Base-by-base conservation (phyloP, 2,113 vertebrate genomes). In the Oxyruncus cristatus region DNA sequence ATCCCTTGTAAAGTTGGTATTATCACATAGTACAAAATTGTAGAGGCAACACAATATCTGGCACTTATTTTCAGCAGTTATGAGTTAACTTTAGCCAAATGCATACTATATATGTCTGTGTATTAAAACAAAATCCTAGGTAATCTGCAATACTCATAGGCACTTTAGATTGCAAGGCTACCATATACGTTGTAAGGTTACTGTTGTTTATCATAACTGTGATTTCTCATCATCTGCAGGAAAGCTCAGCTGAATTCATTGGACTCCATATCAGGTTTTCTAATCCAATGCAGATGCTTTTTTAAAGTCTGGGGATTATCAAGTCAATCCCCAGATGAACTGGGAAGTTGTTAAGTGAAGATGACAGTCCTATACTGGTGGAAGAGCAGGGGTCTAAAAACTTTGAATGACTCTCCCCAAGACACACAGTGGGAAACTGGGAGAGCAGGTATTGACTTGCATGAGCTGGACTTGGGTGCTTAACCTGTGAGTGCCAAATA, bases 301-400 rank as follows among this genome's bases (percentile, higher is more conserved):
- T 96, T 96, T 88, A 90, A 88, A 96, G 93, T 97, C 92, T 96
- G 82, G 85, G 88, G 88, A 96, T 96, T 96, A 96, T 86, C 90
- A 94, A 86, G 12, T 83, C 90, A 96, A 95, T 93, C 85, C 92
- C 85, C 88, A 73, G 56, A 91, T 89, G 95, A 95, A 83, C 76
- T 89, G 88, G 68, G 85, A 92, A 96, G 80, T 86, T 94, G 88
- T 93, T 91, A 95, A 93, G 66, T 94, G 91, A 93, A 93, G 93
- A 92, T 84, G 79, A 87, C 12, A 49, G 53, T 89, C 35, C 37
- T 28, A 1, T 58, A 87, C 62, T 14, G 4, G 8, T 86, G 61
- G 49, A 83, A 49, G 49, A 87, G 23, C 0, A 1, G 23, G 22
- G 37, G 13, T 32, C 62, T 96, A 77, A 85, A 94, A 86, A 53